A percentile compares a stretch with the other conserved stretches of the same genome.
phyloP scores from a whole-genome alignment of 1,140 invertebrate species.

The Ladona fulva region DNA sequence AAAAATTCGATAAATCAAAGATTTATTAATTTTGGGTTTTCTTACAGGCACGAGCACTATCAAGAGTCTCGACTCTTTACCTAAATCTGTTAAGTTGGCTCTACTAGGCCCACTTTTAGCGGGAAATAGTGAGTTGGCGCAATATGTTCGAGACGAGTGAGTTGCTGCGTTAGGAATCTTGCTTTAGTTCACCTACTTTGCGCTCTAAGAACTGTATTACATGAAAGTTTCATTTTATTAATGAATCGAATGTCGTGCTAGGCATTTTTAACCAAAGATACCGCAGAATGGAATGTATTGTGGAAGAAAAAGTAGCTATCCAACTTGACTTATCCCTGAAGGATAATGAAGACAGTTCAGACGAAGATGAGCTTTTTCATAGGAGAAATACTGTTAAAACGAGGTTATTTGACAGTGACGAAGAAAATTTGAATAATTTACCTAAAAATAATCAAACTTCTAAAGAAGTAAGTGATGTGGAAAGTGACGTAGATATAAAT shows the following conservation, averaged over 20 bases:
- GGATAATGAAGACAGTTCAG: not conserved
- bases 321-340: not conserved
- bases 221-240: not conserved
- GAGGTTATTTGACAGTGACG: not conserved
- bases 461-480: not conserved
- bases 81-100: too few relatives aligned
- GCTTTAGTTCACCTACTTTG: not conserved
- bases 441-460: not conserved
- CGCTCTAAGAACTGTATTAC: not conserved
- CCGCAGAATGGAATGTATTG: too few relatives aligned
- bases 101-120: not conserved
- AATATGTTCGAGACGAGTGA: not conserved
- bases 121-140: not conserved
- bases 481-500: too few relatives aligned
- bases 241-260: not conserved
- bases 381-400: not conserved
- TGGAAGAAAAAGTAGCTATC: not conserved
- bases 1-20: too few relatives aligned
- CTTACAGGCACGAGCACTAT: too few relatives aligned
- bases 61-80: too few relatives aligned
- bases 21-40: too few relatives aligned
- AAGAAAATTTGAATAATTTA: not conserved
- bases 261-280: too few relatives aligned
- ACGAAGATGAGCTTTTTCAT: not conserved
- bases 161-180: not conserved